Base-by-base conservation (phyloP, 2,888 invertebrate species). In the Dicycla oo region DNA sequence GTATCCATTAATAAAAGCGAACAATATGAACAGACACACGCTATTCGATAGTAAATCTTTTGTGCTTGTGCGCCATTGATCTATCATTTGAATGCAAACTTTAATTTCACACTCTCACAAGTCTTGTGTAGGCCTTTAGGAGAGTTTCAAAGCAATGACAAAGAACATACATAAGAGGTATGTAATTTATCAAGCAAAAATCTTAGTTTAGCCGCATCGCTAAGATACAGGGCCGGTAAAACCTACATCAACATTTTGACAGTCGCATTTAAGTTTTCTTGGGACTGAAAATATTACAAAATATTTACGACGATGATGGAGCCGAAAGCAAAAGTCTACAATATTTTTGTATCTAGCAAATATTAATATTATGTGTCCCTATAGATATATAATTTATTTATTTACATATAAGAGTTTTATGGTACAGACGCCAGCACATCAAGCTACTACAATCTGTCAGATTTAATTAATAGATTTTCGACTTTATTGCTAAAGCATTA, bases 1-100 rank as follows among this genome's bases (percentile, higher is more conserved):
- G 82, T 81, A 79, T 11, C 40, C 11, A 49, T 82, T 82, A 86
- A 83, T 87, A 83, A 81, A 81, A 80, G 60, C 72, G 81, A 83
- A 86, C 82, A 82, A 79, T 81, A 30, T n/a, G 67, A 67, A 65
- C 45, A 60, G 64, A 68, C 49, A 76, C 83, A 81, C 69, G 81
- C 75, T 63, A 81, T 87, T 72, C 76, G 69, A 81, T 84, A 75
- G 64, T 78, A 75, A 81, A 75, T 74, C 62, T 69, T 71, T 85
- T 79, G 73, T 75, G 23, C 47, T 74, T 64, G 61, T 67, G 73
- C 45, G 70, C 75, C 64, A 80, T 86, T 77, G 81, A 87, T 81
- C 64, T 75, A 71, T 71, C 76, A 75, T 81, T 83, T 74, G 49
- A 86, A 83, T 78, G 78, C 70, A 64, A 84, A 82, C 81, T 86